Evolutionary conservation across 92 coral and sea anemone genomes (phyloP).

Genomic region (Pocillopora grandis): DNA sequence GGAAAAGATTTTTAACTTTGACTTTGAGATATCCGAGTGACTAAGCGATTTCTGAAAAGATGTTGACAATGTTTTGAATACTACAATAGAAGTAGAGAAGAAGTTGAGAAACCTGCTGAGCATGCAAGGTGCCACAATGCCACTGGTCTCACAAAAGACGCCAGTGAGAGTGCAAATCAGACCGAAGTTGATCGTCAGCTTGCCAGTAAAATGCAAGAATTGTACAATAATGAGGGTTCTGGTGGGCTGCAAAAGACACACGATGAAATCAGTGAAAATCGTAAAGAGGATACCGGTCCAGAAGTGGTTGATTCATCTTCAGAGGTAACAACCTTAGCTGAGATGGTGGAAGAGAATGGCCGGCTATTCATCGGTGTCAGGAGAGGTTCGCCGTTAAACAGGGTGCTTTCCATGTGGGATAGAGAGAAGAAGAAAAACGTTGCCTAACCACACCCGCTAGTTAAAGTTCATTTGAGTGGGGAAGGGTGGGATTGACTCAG

Average conservation of each 20-base stretch:
- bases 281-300: conserved; percentile 12
- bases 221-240: conserved; percentile 26
- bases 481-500: conserved; percentile 44
- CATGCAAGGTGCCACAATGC: conserved; percentile 16
- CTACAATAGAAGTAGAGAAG: conserved; percentile 10
- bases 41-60: conserved; percentile 12
- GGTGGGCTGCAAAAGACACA: not conserved
- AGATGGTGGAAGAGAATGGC: conserved; percentile 22
- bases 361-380: conserved; percentile 11
- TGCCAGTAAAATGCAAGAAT: conserved; percentile 26
- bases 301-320: conserved; percentile 12
- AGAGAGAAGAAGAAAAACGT: not conserved
- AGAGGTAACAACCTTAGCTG: not conserved
- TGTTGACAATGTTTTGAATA: not conserved
- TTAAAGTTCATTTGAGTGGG: conserved; percentile 9
- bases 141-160: conserved; percentile 10
- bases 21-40: conserved; percentile 49
- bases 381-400: conserved; percentile 1
- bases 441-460: not conserved
- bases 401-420: too few species aligned
- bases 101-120: conserved; percentile 3
- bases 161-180: conserved; percentile 3
- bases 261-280: not conserved
- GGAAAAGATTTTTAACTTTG: conserved; percentile 35
- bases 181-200: not conserved